A percentile compares a stretch with the other conserved stretches of the same genome.
phyloP scores from a whole-genome alignment of 2,797 vertebrate genomes.

The Dallia pectoralis region DNA sequence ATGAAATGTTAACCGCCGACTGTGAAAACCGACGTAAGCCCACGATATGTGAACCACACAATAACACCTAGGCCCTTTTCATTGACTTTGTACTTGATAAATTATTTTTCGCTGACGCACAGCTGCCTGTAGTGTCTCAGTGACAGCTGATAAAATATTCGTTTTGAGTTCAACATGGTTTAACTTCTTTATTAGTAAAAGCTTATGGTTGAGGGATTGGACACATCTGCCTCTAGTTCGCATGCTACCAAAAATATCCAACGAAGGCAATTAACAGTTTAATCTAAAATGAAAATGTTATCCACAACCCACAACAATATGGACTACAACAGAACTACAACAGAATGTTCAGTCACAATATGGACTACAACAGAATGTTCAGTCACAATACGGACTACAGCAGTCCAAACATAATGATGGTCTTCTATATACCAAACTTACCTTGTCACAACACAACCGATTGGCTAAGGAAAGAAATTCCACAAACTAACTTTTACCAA shows the following conservation, averaged over 20 bases:
- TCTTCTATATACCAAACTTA: too few species aligned
- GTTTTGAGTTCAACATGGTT: neutral
- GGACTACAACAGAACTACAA: neutral
- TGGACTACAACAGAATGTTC: neutral
- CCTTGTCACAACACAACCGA: too few species aligned
- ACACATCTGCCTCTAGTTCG: neutral
- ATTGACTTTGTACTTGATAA: neutral
- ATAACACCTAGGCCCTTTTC: neutral
- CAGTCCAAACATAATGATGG: too few species aligned
- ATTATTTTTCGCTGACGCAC: neutral
- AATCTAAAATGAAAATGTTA: conserved; percentile 41
- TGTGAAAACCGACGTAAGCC: neutral
- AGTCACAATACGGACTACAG: too few species aligned
- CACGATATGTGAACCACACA: neutral
- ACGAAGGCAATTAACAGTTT: conserved; percentile 44
- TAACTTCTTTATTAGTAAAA: neutral
- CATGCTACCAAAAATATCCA: conserved; percentile 9
- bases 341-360: neutral
- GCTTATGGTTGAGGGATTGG: neutral
- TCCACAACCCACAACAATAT: conserved; percentile 19
- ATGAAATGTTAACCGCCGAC: neutral
- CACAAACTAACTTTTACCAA: too few species aligned
- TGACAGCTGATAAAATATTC: neutral
- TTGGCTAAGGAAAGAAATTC: too few species aligned
- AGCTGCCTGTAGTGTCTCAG: neutral